Evolutionary conservation across 2,888 invertebrate species (phyloP).

Genomic region (Eupithecia vulgata): DNA sequence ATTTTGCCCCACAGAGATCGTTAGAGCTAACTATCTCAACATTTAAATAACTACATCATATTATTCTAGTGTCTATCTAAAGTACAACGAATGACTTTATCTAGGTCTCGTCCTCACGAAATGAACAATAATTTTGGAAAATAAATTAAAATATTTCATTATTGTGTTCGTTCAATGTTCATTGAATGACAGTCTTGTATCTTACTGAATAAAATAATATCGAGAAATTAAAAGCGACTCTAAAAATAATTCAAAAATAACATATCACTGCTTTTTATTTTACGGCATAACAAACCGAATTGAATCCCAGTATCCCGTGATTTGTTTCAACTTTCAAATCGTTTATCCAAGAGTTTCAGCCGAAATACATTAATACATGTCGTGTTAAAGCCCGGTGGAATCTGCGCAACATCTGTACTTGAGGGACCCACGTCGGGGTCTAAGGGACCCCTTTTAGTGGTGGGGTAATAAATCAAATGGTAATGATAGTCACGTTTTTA

Average conservation of each 20-base stretch:
- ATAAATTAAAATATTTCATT: too few relatives aligned
- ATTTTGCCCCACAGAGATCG: too few relatives aligned
- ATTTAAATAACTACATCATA: too few relatives aligned
- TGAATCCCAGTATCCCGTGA: background rate
- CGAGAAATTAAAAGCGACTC: background rate
- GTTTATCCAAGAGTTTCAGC: conserved; percentile 33
- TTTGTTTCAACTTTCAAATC: conserved; percentile 16
- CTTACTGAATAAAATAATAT: background rate
- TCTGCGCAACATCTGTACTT: conserved; percentile 56
- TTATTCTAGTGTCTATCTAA: too few relatives aligned
- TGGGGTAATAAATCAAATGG: conserved; percentile 57
- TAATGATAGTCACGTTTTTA: conserved; percentile 68
- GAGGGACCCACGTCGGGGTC: conserved; percentile 43
- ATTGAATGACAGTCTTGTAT: background rate
- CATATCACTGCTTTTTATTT: background rate
- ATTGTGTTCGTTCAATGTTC: background rate
- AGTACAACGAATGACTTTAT: too few relatives aligned
- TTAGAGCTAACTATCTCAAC: too few relatives aligned
- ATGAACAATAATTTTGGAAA: too few relatives aligned
- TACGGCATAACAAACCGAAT: background rate
- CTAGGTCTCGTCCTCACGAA: too few relatives aligned
- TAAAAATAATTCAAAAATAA: background rate
- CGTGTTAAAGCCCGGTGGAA: conserved; percentile 53
- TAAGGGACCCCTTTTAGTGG: conserved; percentile 54
- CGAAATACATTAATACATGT: conserved; percentile 60